phyloP scores from a whole-genome alignment of 2,113 vertebrate species.

The Nesospiza acunhae region DNA sequence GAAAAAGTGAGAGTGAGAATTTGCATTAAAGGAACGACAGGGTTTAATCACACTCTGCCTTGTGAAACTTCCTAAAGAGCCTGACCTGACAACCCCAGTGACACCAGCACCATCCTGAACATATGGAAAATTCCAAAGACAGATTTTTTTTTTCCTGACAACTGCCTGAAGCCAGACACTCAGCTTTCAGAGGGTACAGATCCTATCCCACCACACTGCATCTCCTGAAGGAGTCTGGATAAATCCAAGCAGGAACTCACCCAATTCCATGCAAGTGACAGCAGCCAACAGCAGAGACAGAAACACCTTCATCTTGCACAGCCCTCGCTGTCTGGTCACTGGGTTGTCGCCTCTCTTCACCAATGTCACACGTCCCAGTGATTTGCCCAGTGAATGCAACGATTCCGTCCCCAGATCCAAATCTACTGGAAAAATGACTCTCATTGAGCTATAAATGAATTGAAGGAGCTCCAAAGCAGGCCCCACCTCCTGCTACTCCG shows the following conservation, averaged over 20 bases:
- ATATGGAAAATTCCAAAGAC: background rate
- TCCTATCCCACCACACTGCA: background rate
- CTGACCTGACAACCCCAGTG: background rate
- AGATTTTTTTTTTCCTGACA: background rate
- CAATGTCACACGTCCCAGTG: background rate
- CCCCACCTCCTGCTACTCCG: background rate
- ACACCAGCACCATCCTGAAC: background rate
- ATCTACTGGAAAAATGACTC: background rate
- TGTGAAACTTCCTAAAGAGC: background rate
- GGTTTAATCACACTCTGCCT: background rate
- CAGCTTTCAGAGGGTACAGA: background rate
- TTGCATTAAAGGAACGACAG: background rate
- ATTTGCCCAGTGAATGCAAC: background rate
- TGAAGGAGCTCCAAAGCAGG: background rate
- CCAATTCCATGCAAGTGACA: fast-evolving
- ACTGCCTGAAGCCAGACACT: background rate
- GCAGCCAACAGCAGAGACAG: constrained; percentile 15
- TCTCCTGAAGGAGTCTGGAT: background rate
- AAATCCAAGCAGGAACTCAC: constrained; percentile 5
- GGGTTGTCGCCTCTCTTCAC: background rate
- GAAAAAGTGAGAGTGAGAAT: background rate
- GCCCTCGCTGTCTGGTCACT: background rate
- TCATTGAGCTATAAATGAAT: background rate
- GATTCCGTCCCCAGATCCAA: background rate
- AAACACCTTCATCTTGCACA: constrained; percentile 5